Conservation (phyloP, 2,888 invertebrate genomes). For the Drosophila rellima region DNA sequence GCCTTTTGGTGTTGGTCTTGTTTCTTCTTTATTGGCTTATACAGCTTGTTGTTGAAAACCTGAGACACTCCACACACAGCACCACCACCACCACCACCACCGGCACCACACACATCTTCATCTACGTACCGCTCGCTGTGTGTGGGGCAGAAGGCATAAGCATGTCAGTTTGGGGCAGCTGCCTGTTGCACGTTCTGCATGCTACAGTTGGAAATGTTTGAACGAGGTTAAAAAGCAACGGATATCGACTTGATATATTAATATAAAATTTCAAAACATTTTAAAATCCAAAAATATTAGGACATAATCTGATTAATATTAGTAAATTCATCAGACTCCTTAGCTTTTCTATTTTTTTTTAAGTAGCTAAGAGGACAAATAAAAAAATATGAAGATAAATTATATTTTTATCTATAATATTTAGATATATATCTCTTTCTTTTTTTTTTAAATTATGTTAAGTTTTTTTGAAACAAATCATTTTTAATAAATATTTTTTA, state of each 20-base stretch:
- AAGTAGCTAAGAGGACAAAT: no score
- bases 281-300: no score
- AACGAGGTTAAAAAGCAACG: background rate
- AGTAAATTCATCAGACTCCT: no score
- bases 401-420: no score
- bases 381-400: no score
- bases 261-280: background rate
- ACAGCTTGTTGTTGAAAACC: slow-evolving; percentile 76
- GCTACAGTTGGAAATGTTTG: slow-evolving; percentile 54
- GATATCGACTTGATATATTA: background rate
- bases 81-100: slow-evolving; percentile 22
- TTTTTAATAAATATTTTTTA: background rate
- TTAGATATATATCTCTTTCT: no score
- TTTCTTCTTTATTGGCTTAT: slow-evolving; percentile 76
- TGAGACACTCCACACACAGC: slow-evolving; percentile 61
- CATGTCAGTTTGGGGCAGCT: slow-evolving; percentile 22
- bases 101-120: slow-evolving; percentile 60
- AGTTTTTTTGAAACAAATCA: no score
- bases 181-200: slow-evolving; percentile 41
- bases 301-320: no score
- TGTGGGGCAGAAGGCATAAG: slow-evolving; percentile 61
- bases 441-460: no score
- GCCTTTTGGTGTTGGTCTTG: slow-evolving; percentile 60
- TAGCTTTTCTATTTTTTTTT: no score
- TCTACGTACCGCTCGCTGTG: slow-evolving; percentile 42